Evolutionary conservation across 2,113 vertebrate genomes (phyloP).

Genomic region (Trematomus loennbergii): DNA sequence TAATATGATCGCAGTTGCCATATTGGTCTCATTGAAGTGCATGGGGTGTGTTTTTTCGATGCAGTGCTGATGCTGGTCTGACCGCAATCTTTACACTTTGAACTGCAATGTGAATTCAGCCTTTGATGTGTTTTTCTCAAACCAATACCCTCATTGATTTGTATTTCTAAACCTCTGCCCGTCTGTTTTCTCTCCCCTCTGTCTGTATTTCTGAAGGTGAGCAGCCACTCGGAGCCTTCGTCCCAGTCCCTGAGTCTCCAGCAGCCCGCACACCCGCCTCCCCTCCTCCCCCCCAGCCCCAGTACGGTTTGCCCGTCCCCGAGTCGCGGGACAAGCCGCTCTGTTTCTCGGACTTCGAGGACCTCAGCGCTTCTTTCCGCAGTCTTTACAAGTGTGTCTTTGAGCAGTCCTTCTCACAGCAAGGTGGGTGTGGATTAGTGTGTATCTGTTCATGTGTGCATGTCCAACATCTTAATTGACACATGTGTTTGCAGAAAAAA

Average conservation of each 20-base stretch:
- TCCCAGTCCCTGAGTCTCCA: constrained; percentile 87
- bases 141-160: background rate
- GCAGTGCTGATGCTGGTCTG: background rate
- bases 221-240: constrained; percentile 86
- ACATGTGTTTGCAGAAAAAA: background rate
- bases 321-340: constrained; percentile 85
- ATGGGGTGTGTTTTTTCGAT: background rate
- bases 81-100: constrained; percentile 1
- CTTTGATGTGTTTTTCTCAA: constrained; percentile 10
- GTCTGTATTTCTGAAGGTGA: constrained; percentile 79
- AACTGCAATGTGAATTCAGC: constrained; percentile 1
- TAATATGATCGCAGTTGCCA: background rate
- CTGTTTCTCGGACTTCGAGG: constrained; percentile 90
- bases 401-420: constrained; percentile 88
- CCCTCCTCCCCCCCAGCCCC: constrained; percentile 80
- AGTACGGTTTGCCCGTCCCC: constrained; percentile 84
- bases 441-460: constrained; percentile 18
- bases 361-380: constrained; percentile 91
- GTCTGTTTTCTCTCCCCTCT: constrained; percentile 27
- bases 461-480: constrained; percentile 38
- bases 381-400: constrained; percentile 92
- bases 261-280: constrained; percentile 70
- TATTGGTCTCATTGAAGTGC: background rate
- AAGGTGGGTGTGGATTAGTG: constrained; percentile 81
- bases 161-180: background rate